Percentiles rank a stretch among this genome's conserved stretches.
These are phyloP conservation scores for Sakesphorus luctuosus DNA, from an alignment of 2,113 vertebrate species.

Conservation along the genomic window DNA sequence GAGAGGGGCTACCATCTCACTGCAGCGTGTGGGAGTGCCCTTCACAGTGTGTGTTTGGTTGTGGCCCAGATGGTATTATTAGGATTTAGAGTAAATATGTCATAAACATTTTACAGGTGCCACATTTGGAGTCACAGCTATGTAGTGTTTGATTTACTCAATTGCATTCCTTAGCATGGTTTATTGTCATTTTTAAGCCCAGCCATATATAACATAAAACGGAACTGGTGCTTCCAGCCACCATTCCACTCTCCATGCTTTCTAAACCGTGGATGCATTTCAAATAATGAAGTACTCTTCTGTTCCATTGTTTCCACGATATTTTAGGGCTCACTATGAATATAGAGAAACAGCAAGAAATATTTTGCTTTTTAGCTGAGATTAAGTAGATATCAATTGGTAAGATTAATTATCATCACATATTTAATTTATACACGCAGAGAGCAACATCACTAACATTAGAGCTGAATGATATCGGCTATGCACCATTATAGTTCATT, in stretches of 20 bases:
- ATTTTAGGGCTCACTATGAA: not conserved
- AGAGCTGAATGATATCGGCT: not conserved
- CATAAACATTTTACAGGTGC: not conserved
- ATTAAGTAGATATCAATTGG: not conserved
- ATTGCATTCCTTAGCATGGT: not conserved
- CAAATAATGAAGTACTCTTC: not conserved
- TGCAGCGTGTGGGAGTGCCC: not conserved
- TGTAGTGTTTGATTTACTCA: not conserved
- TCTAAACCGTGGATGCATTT: not conserved
- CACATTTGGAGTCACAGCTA: not conserved
- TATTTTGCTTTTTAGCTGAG: not conserved
- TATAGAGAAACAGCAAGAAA: not conserved
- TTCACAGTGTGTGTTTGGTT: fast-evolving
- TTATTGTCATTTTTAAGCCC: not conserved
- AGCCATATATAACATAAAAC: not conserved
- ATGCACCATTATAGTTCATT: not conserved
- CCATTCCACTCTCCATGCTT: not conserved
- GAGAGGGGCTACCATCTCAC: not conserved
- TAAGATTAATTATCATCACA: not conserved
- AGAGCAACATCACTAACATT: not conserved
- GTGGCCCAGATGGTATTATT: not conserved
- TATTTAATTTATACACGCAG: not conserved
- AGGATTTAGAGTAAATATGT: not conserved
- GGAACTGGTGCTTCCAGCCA: not conserved
- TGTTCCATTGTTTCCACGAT: not conserved